phyloP scores from a whole-genome alignment of 2,888 invertebrate species.

The Thymelicus sylvestris region DNA sequence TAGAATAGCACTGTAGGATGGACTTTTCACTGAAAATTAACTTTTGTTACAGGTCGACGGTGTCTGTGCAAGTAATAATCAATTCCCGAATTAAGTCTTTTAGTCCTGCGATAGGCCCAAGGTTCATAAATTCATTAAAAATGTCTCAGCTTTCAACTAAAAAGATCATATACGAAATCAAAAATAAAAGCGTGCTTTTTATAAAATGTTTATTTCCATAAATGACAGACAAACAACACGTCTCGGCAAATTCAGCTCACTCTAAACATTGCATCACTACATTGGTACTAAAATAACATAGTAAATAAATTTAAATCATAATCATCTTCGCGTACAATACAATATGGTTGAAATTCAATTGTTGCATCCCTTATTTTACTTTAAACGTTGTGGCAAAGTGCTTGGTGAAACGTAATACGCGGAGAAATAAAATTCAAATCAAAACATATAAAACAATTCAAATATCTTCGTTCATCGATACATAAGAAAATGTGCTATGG shows the following conservation, averaged over 20 bases:
- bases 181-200: conserved; percentile 44
- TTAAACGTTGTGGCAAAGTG: not conserved
- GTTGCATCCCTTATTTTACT: not conserved
- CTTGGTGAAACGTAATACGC: not conserved
- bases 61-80: no score
- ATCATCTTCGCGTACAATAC: not conserved
- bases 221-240: conserved; percentile 74
- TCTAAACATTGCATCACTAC: conserved; percentile 56
- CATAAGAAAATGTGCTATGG: no score
- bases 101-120: no score
- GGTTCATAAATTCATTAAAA: no score
- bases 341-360: not conserved
- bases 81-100: no score
- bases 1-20: no score
- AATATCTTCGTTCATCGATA: not conserved
- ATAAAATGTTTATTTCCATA: conserved; percentile 74
- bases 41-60: no score
- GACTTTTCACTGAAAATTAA: no score
- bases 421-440: conserved; percentile 5
- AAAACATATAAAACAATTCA: not conserved
- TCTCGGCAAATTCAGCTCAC: conserved; percentile 67
- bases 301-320: conserved; percentile 7
- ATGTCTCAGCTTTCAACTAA: no score
- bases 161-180: not conserved
- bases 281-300: conserved; percentile 41